A percentile compares a stretch with the other conserved stretches of the same genome.
Conservation (phyloP, 2,888 invertebrate species). For the Drosophila borborema region DNA sequence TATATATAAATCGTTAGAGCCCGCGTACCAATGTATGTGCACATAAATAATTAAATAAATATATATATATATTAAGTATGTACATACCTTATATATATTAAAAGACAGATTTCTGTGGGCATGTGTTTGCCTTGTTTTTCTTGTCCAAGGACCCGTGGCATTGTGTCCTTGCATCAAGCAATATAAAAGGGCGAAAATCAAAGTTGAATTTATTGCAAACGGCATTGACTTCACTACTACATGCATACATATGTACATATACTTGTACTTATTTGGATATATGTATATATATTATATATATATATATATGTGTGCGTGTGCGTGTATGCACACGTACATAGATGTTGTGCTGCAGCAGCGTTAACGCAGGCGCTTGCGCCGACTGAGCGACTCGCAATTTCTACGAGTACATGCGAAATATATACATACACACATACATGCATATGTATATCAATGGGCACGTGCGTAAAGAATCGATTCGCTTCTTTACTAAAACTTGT, state of each 20-base stretch:
- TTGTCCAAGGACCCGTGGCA: conserved; percentile 40
- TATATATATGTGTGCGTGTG: background rate
- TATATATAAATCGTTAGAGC: conserved; percentile 9
- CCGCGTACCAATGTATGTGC: conserved; percentile 29
- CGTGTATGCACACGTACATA: background rate
- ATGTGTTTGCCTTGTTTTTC: conserved; percentile 3
- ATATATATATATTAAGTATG: conserved; percentile 2
- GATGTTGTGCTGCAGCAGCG: conserved; percentile 23
- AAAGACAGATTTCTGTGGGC: background rate
- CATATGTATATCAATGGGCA: conserved; percentile 26
- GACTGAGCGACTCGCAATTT: conserved; percentile 31
- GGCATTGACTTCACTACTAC: conserved; percentile 33
- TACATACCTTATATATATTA: background rate
- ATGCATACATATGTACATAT: background rate
- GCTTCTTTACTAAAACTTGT: conserved; percentile 13
- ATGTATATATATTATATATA: background rate
- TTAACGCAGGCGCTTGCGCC: conserved; percentile 45
- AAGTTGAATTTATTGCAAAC: conserved; percentile 39
- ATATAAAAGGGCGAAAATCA: conserved; percentile 32
- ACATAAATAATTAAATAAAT: conserved; percentile 8
- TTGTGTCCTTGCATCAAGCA: conserved; percentile 44
- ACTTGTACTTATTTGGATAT: background rate
- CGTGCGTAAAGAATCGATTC: conserved; percentile 52
- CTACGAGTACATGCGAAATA: conserved; percentile 8
- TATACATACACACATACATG: background rate